Base-by-base conservation (phyloP, 2,113 vertebrate genomes). In the Peromyscus maniculatus region DNA sequence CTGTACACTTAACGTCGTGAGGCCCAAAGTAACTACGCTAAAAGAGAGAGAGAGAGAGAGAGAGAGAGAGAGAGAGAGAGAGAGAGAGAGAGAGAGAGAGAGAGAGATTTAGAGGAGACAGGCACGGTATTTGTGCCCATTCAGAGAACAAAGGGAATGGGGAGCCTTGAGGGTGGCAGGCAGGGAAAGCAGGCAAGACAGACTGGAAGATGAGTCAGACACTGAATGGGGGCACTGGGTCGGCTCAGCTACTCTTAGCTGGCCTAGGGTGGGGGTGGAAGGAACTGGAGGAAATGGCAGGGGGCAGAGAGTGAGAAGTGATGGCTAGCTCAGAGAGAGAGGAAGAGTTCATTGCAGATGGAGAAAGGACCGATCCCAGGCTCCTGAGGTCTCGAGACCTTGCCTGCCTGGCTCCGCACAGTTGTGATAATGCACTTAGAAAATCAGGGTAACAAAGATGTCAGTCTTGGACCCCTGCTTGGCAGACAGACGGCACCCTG, bases 181-280 rank as follows among this genome's bases (percentile, higher is more conserved):
- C 89, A 86, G 87, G 86, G 78, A 92, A 46, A 24, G 74, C 21
- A 24, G 90, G 87, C 1, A 28, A 94, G 75, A 67, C 69, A 69
- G 80, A 43, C 94, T n/a, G 8, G 57, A 49, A 64, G 72, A 94
- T 93, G 95, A 95, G 93, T 97, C 97, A 94, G 71, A 96, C 28
- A 93, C 39, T n/a, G 95, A 98, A 97, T 17, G 86, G 97, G 94
- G 97, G 96, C 96, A 97, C 89, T 97, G 91, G 97, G 97, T 97
- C 69, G 0, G 0, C 19, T 64, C 88, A 72, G 62, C 92, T 72
- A 36, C 19, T 3, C 79, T 94, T 39, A 74, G 82, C 77, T 69
- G 80, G 79, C 94, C 77, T 43, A 7, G 19, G 71, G 71, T 72
- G 71, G 71, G 36, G 36, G 71, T 62, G 28, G n/a, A 22, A 24